Evolutionary conservation across 2,888 invertebrate genomes (phyloP), one percentile per base, ranked within the genome.

Genomic region (Lumbricus terrestris): DNA sequence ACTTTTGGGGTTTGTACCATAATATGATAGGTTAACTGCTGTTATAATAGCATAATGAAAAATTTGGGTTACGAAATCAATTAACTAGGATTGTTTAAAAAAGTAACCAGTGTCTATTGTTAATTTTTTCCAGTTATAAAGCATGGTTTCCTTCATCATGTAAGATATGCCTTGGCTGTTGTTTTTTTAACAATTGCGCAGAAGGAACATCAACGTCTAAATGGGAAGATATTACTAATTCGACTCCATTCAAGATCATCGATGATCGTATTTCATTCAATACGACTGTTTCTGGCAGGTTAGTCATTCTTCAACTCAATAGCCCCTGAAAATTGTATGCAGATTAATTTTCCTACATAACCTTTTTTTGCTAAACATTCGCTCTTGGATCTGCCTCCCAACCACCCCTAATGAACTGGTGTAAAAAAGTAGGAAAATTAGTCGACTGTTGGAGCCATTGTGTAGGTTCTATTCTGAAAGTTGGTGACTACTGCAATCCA

Each of bases 221-320:
- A 95, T 99, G 99, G 99, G 99, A 99, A 96, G 99, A 99, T 95
- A 99, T 99, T 89, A 99, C 99, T 37, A 99, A 99, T 92, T 98
- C 99, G 91, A 99, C 99, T 88, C 99, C 99, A 88, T 96, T 99
- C 92, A 98, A 98, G 23, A 99, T 99, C 95, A 98, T 99, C 93
- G 99, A 99, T 95, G 99, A 99, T 95, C 99, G 99, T 95, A 99
- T 99, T 47, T 99, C 99, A 90, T 99, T 99, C 95, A 99, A 99
- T 0, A 99, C 99, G 3, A 99, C 99, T 15, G 99, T 99, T 0
- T 99, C 99, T 11, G 99, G 99, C 89, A 96, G 99, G 95, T 95
- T 18, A 33, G 69, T 69, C 69, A 69, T 0, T 47, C 47, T 23
- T 47, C 20, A 47, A 47, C 23, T 47, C 18, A 20, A 42, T 42